phyloP scores from a whole-genome alignment of 2,797 vertebrate species.

The Mus spretus region DNA sequence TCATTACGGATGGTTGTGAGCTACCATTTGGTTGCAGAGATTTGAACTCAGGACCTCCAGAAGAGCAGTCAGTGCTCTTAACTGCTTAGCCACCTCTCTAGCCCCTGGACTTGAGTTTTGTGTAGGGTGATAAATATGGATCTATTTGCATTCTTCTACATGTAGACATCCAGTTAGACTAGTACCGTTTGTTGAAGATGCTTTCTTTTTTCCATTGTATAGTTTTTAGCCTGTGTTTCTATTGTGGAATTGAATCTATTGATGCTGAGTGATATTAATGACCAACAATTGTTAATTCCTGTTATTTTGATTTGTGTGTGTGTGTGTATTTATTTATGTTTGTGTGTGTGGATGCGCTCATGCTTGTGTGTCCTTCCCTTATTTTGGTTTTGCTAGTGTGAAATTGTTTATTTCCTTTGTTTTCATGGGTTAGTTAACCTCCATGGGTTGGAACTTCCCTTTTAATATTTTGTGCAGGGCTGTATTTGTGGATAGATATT shows the following conservation, averaged over 20 bases:
- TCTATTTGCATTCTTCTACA: background rate
- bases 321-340: too few relatives aligned
- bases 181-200: background rate
- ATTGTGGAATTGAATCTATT: background rate
- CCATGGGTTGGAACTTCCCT: background rate
- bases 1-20: too few relatives aligned
- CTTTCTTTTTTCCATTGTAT: background rate
- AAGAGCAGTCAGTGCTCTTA: too few relatives aligned
- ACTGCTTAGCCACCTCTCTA: too few relatives aligned
- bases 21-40: too few relatives aligned
- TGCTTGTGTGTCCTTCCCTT: too few relatives aligned
- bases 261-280: background rate
- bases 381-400: too few relatives aligned
- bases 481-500: background rate
- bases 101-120: background rate
- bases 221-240: background rate
- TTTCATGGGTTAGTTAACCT: background rate
- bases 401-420: background rate
- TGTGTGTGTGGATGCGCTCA: too few relatives aligned
- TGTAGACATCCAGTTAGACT: background rate
- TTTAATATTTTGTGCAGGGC: background rate
- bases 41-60: too few relatives aligned
- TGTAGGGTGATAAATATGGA: background rate
- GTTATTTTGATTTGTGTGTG: background rate
- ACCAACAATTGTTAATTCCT: background rate